Evolutionary conservation across 2,888 invertebrate genomes (phyloP).

Genomic region (Eupithecia dodoneata): DNA sequence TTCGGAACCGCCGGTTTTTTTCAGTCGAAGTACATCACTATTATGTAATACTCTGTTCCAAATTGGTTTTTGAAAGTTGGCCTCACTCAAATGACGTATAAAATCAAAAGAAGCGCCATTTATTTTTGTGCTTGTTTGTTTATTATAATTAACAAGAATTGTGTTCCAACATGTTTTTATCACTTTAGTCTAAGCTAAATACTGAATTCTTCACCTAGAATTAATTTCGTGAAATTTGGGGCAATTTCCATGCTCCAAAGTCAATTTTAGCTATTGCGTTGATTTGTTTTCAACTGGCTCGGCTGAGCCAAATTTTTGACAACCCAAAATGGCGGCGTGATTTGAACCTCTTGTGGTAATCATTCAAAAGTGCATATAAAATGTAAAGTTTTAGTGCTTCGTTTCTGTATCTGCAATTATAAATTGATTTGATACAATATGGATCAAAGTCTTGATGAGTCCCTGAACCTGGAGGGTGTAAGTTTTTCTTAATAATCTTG

Average conservation of each 20-base stretch:
- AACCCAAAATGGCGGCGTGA: slow-evolving; percentile 83
- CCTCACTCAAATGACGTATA: slow-evolving; percentile 61
- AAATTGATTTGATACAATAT: slow-evolving; percentile 50
- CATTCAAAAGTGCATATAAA: slow-evolving; percentile 16
- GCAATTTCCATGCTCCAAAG: neutral
- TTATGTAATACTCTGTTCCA: neutral
- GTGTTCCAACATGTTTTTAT: slow-evolving; percentile 7
- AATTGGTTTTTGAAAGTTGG: slow-evolving; percentile 55
- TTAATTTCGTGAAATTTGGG: slow-evolving; percentile 19
- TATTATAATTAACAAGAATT: slow-evolving; percentile 42
- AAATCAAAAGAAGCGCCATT: slow-evolving; percentile 83
- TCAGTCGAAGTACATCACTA: neutral
- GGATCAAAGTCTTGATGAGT: slow-evolving; percentile 77
- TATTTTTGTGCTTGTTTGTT: slow-evolving; percentile 56
- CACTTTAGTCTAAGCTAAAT: slow-evolving; percentile 22
- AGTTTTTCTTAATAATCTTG: slow-evolving; percentile 50
- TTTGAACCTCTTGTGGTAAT: slow-evolving; percentile 64
- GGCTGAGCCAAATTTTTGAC: slow-evolving; percentile 69
- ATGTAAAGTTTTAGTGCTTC: slow-evolving; percentile 17
- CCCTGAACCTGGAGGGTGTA: slow-evolving; percentile 74
- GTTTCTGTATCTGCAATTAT: neutral
- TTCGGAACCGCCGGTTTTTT: neutral
- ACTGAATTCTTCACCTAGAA: slow-evolving; percentile 13
- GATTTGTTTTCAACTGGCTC: slow-evolving; percentile 81
- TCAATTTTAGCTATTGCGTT: slow-evolving; percentile 27